Evolutionary conservation across 2,797 vertebrate genomes (phyloP), one percentile per base, ranked within the genome.

Genomic region (Gymnoscopelus microlampas): DNA sequence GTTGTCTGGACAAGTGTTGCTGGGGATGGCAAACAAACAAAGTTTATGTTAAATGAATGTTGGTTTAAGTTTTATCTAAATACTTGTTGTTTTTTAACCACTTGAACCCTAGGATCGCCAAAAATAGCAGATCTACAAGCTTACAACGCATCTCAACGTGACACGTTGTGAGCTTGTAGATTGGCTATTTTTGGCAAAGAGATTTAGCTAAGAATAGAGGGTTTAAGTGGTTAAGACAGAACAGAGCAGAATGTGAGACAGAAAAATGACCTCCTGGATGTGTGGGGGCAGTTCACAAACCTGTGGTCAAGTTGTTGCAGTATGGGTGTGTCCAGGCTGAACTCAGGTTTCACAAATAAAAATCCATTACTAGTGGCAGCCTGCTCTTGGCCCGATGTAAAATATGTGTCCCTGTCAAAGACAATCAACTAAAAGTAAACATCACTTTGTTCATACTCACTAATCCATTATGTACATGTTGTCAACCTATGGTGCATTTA

Each of bases 261-360:
- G 10, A n/a, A 23, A 35, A 50, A 44, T 26, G 9, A 5, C 8
- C 14, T 4, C 35, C 7, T 51, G 6, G 24, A 32, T 3, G 19
- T 63, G 13, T 2, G 53, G 4, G 39, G 4, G 1, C 0, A 6
- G 0, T 3, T 56, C 14, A 56, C 55, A 1, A 29, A 96, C 95
- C 93, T 95, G 82, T 63, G 83, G 60, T 83, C 89, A 1, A 96
- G 86, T 54, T 92, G 94, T 12, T 93, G 88, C 26, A 92, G 91
- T 23, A 96, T 68, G 10, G 85, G 72, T 0, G 57, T 64, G 3
- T 93, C 92, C 0, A 67, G 48, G 3, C 72, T 74, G 0, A 90
- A 82, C 15, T 89, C 92, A 0, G 66, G 32, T 64, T 94, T 94
- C 60, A 95, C 53, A 7, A 76, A 93, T 80, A 96, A 71, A 62